Conservation (phyloP, 2,888 invertebrate species). For the Tortricodes alternella region DNA sequence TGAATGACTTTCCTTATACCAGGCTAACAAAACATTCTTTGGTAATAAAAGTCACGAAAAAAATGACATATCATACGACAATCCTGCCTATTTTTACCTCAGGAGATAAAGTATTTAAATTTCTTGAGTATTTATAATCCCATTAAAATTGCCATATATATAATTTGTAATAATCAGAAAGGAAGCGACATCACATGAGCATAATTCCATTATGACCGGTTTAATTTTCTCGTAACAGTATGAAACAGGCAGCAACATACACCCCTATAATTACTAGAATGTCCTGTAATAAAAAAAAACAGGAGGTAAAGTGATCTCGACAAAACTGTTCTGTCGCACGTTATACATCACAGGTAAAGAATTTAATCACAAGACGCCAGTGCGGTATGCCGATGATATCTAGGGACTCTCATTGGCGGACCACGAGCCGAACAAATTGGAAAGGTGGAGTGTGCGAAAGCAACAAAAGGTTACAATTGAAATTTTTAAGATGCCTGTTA, state of each 20-base stretch:
- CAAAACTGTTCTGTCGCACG: constrained; percentile 53
- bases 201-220: constrained; percentile 24
- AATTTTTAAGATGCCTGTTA: constrained; percentile 76
- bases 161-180: constrained; percentile 13
- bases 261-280: constrained; percentile 32
- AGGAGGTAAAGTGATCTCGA: constrained; percentile 46
- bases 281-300: constrained; percentile 42
- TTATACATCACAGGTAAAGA: constrained; percentile 63
- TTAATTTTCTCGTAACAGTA: constrained; percentile 26
- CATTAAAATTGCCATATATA: neutral
- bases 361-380: constrained; percentile 76
- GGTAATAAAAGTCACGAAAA: too few relatives aligned
- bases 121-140: neutral
- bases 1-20: neutral
- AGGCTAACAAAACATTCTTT: too few relatives aligned
- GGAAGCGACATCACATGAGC: constrained; percentile 14
- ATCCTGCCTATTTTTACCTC: too few relatives aligned
- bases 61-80: too few relatives aligned
- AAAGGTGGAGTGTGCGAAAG: constrained; percentile 60
- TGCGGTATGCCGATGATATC: constrained; percentile 75
- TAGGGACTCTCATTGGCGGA: constrained; percentile 63
- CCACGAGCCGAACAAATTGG: constrained; percentile 71
- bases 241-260: constrained; percentile 21
- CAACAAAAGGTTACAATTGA: constrained; percentile 76
- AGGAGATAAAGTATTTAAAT: too few relatives aligned